Evolutionary conservation across 2,888 invertebrate species (phyloP), one percentile per base, ranked within the genome.

Genomic region (Cephus nigrinus): DNA sequence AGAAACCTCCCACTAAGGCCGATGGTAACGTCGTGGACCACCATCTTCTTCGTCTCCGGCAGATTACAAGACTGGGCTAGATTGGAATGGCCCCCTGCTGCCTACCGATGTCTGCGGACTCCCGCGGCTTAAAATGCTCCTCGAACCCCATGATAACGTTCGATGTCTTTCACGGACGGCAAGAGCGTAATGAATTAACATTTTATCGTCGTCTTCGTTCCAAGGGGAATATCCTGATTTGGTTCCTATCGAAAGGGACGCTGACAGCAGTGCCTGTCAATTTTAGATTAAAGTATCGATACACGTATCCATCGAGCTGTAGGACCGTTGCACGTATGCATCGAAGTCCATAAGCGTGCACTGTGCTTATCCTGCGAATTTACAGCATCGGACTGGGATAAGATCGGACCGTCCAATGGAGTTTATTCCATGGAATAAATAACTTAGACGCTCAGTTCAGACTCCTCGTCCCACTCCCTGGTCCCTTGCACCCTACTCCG

Each of bases 21-120:
- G 71, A 71, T 30, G 31, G 71, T 33, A 71, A 31, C 71, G 30
- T 55, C 55, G 1, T 55, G 55, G 55, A 55, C 75, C 71, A 34
- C 36, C 77, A 73, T 69, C 74, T 75, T 77, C 77, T 36, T 75
- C 75, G 75, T 30, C 72, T 32, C 15, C 68, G 34, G 71, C 78
- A 76, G 75, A 78, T 78, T 75, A 78, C 75, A 78, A 75, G 78
- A 78, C 78, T 78, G 69, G 69, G 23, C 75, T 75, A 75, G 78
- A 78, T 73, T 78, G 36, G 31, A 71, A 71, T 12, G 32, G 71
- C 12, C 55, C 9, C 23, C 23, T 11, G 55, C 23, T 55, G 55
- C 55, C 55, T 55, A 23, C 55, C 55, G 23, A 55, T 55, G 55
- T 55, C 40, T 15, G 15, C 40, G 40, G 23, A 40, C 40, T 15